These are phyloP conservation scores for Heliconius congener DNA, from an alignment of 1,140 invertebrate genomes.

Conservation along the genomic window DNA sequence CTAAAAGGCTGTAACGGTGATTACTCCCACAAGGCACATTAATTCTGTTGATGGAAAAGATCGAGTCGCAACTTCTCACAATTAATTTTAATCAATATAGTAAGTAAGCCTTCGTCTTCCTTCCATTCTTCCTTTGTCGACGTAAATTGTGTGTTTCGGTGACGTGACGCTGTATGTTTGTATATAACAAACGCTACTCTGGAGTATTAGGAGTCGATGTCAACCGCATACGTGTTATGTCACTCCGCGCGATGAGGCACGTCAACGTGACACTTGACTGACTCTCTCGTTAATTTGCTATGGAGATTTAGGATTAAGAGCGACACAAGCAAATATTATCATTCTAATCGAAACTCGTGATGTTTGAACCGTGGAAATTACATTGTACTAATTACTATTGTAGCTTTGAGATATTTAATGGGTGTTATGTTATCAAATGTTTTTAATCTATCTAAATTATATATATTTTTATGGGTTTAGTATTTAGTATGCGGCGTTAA, in stretches of 20 bases:
- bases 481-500: no score
- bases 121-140: constrained; percentile 25
- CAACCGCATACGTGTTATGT: constrained; percentile 52
- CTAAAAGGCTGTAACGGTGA: not conserved
- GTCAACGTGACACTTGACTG: constrained; percentile 66
- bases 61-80: not conserved
- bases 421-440: not conserved
- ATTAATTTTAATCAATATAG: constrained; percentile 29
- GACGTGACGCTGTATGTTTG: constrained; percentile 41
- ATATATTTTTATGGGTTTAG: not conserved
- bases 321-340: constrained; percentile 46
- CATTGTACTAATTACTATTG: not conserved
- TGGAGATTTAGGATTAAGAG: constrained; percentile 49
- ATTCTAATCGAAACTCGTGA: constrained; percentile 32
- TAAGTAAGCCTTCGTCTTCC: constrained; percentile 1
- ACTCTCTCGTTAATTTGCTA: constrained; percentile 73
- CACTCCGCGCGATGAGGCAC: constrained; percentile 49
- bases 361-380: constrained; percentile 12
- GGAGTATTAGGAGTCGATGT: constrained; percentile 41
- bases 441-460: not conserved
- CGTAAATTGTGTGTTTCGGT: constrained; percentile 39
- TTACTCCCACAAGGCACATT: constrained; percentile 22
- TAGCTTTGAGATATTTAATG: not conserved
- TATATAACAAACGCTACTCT: constrained; percentile 40
- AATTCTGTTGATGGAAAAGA: constrained; percentile 13